Base-by-base conservation (phyloP, 1,140 invertebrate genomes). In the Babylonia areolata region DNA sequence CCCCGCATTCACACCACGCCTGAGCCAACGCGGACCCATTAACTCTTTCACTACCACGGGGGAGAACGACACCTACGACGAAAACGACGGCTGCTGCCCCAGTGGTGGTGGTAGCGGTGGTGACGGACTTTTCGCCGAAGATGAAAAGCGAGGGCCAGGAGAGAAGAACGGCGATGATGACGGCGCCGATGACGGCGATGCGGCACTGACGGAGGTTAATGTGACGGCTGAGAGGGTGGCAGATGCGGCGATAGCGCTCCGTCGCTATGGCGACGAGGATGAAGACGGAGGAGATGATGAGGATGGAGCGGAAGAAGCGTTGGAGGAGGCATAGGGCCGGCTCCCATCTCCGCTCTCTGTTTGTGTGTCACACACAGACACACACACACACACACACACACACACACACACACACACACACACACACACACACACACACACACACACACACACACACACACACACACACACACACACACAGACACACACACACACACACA, bases 221-320 rank as follows among this genome's bases (percentile, higher is more conserved):
- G 54, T 89, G 90, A 28, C 39, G 77, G 31, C 85, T 83, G 15
- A 89, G 83, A 1, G 90, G 90, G 20, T 86, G 71, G 23, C 84
- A 86, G 46, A 91, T 87, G 58, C 87, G 87, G 15, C 85, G 82
- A 42, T 88, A 89, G 51, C 90, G 81, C 35, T 91, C 90, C 5
- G 87, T 87, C 39, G 89, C 89, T 69, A 91, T 91, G 83, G 87
- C 87, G 35, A 91, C 84, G n/a, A 91, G 84, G 40, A 86, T 87
- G 51, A 85, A 86, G 23, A 84, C 87, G 5, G 89, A 89, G 54
- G 86, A 84, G 31, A 90, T 75, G 20, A 85, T 64, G 6, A 83
- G 71, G 37, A 89, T 75, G 40, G 85, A 87, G 28, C 88, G 69
- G 46, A 91, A 58, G 35, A 89, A 89, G 23, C 89, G 80, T 69